Evolutionary conservation across 1,140 invertebrate species (phyloP), one percentile per base, ranked within the genome.

Genomic region (Campoletis sonorensis): DNA sequence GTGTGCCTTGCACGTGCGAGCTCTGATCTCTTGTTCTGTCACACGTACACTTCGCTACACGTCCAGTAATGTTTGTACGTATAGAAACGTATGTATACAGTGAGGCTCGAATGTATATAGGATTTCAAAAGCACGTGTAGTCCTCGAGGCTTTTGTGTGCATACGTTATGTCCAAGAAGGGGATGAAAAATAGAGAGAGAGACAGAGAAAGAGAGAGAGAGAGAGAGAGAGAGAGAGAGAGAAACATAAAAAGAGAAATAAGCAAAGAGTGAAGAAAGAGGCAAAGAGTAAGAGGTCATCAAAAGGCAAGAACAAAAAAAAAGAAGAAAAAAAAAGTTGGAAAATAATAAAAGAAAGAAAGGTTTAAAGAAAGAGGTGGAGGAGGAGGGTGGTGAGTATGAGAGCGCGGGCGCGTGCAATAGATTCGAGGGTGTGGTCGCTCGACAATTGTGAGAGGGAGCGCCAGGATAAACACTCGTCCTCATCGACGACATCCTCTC

Each of bases 361-460:
- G 40, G 5, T 45, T 45, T 1, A 51, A 37, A 81, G 54, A 21
- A 27, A 30, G 51, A 61, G 13, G 33, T 15, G 64, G 71, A 40
- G 40, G 30, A 16, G 72, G 37, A n/a, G n/a, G n/a, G n/a, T n/a
- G n/a, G 37, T 16, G 58, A 73, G 61, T 73, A 40, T 67, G 73
- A 45, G 68, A 15, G 61, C 26, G 64, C 40, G 51, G 40, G 51
- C 49, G 75, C 27, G 54, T 61, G 70, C 68, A 51, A 76, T 27
- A 73, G 70, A 18, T 40, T 64, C 67, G 72, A 89, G 86, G 90
- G 90, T 87, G 90, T 87, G 90, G 85, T 85, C 79, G 84, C 77
- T 86, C 79, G 84, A 89, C 87, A 89, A 89, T 89, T 88, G 80
- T 81, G 71, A 89, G 72, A 89, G 85, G 89, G 89, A 85, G 89